Conservation (phyloP, 1,140 invertebrate species). For the Diprion similis region DNA sequence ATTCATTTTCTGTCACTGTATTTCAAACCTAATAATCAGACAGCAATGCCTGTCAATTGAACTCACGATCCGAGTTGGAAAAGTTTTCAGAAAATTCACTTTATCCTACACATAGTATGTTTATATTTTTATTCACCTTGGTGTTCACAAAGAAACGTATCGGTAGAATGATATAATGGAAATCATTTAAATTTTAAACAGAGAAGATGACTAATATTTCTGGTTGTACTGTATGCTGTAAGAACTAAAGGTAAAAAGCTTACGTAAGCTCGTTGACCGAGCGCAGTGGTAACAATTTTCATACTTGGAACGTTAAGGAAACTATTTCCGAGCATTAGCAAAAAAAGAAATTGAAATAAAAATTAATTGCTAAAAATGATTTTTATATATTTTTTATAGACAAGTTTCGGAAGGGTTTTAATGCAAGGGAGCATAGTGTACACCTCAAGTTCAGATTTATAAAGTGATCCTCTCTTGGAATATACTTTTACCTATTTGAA, state of each 20-base stretch:
- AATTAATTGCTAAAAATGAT: neutral
- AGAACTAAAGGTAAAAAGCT: neutral
- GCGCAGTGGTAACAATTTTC: neutral
- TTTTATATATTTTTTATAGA: constrained; percentile 8
- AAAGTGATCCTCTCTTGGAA: neutral
- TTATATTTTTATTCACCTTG: too few species aligned
- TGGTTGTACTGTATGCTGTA: too few species aligned
- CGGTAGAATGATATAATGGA: too few species aligned
- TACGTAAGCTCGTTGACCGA: constrained; percentile 1
- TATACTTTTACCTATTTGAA: neutral
- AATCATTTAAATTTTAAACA: neutral
- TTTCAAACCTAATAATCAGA: too few species aligned
- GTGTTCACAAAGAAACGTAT: too few species aligned
- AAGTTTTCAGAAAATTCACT: too few species aligned
- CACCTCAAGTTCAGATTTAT: neutral
- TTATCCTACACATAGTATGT: too few species aligned
- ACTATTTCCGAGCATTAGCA: neutral
- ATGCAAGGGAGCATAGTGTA: neutral
- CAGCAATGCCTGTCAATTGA: too few species aligned
- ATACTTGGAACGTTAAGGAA: neutral
- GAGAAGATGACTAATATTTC: neutral
- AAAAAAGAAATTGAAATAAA: neutral
- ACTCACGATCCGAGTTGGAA: too few species aligned
- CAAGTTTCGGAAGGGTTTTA: neutral
- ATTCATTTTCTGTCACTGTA: too few species aligned